Base-by-base conservation (phyloP, 2,113 vertebrate genomes). In the Heloderma charlesbogerti region DNA sequence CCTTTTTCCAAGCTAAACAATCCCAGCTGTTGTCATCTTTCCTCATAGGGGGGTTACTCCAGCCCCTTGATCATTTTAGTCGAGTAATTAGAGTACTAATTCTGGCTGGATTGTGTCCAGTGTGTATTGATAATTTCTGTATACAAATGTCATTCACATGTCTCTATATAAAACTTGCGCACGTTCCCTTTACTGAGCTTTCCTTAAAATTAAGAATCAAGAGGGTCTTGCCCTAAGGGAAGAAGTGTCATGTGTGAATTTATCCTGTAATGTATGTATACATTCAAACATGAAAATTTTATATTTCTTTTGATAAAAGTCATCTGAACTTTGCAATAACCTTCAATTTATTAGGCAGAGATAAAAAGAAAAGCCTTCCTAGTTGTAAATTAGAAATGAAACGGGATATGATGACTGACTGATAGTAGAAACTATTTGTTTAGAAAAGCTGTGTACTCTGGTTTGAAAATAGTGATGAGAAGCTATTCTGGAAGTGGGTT, bases 371-470 rank as follows among this genome's bases (percentile, higher is more conserved):
- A 77, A 83, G 54, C 25, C 43, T 54, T 88, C 22, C 43, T 57
- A 43, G 37, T 51, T 71, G 1, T 92, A 78, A 85, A 86, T 91
- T 60, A 72, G 37, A 71, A 40, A 90, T 91, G 86, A 78, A 10
- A 0, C 34, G 18, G 29, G 16, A 45, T 69, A 74, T 34, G 10
- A 27, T n/a, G 66, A 92, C 81, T 7, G 12, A 78, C 86, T 91
- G 82, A 81, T 86, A 92, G 43, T n/a, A 71, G 84, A 82, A 60
- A 77, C 31, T 0, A 22, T 18, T 34, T 66, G 6, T 75, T 25
- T 84, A 84, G 72, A 86, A 31, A 93, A 84, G 29, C 51, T 34
- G 0, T 89, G 90, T 89, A 84, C 1, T 92, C 45, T 88, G 94
- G 3, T 79, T 89, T 74, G 89, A 86, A 88, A 71, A 86, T 54